These are phyloP conservation scores for Fistularia tabacaria DNA, from an alignment of 2,797 vertebrate species.

Conservation along the genomic window DNA sequence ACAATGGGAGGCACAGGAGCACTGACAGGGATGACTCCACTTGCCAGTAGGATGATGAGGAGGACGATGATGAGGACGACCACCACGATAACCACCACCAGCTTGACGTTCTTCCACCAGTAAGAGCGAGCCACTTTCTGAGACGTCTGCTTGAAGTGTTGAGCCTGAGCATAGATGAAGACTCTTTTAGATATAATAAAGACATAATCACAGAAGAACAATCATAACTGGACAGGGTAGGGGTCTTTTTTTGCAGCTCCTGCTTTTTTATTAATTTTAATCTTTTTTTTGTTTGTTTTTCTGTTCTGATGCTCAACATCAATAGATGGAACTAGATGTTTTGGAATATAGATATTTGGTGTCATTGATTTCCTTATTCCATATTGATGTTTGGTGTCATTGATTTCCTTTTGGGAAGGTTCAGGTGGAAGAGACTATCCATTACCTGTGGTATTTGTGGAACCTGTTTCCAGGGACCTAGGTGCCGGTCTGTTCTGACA, in stretches of 20 bases:
- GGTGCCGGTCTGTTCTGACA: too few species aligned
- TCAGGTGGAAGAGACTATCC: too few species aligned
- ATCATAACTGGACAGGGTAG: not conserved
- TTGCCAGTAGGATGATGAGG: slow-evolving; percentile 85
- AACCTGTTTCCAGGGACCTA: too few species aligned
- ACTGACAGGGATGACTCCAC: slow-evolving; percentile 77
- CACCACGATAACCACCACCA: slow-evolving; percentile 81
- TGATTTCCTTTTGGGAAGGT: too few species aligned
- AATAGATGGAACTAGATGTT: too few species aligned
- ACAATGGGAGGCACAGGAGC: not conserved
- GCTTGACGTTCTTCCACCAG: slow-evolving; percentile 94
- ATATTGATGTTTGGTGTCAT: too few species aligned
- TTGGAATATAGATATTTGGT: too few species aligned
- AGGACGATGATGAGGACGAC: slow-evolving; percentile 80
- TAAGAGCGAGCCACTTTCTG: slow-evolving; percentile 87
- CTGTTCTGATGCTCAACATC: too few species aligned
- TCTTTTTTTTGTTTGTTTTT: not conserved
- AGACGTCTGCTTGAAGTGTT: slow-evolving; percentile 89
- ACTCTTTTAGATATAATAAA: not conserved
- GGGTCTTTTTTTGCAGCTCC: not conserved
- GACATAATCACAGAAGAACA: too few species aligned
- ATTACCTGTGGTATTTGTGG: too few species aligned
- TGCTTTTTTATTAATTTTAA: not conserved
- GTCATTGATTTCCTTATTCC: too few species aligned
- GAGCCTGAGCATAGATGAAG: slow-evolving; percentile 70